Percentiles rank a stretch among this genome's conserved stretches.
Evolutionary conservation across 2,888 invertebrate genomes (phyloP).

Genomic region (Agrypnus murinus): DNA sequence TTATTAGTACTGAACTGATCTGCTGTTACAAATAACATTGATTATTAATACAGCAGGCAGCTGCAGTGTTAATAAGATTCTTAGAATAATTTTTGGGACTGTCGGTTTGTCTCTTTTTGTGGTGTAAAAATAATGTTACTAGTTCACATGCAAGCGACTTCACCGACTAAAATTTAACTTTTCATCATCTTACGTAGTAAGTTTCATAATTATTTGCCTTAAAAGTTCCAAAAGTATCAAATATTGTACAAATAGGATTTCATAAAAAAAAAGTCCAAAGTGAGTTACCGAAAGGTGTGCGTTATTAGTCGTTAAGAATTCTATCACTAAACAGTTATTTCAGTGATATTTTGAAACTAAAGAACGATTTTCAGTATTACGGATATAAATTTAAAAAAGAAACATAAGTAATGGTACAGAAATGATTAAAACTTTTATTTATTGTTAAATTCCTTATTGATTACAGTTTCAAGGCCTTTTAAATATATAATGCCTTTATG

Average conservation of each 20-base stretch:
- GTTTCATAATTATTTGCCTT: conserved; percentile 31
- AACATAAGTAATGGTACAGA: too few species aligned
- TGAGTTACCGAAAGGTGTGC: conserved; percentile 4
- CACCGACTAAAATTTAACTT: conserved; percentile 27
- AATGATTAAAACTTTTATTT: too few species aligned
- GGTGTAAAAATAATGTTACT: conserved; percentile 55
- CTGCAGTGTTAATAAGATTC: conserved; percentile 30
- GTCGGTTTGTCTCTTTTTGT: conserved; percentile 47
- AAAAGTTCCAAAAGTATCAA: conserved; percentile 43
- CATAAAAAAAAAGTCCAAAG: too few species aligned
- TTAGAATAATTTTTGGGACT: conserved; percentile 45
- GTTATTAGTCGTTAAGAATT: background rate
- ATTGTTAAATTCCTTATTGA: too few species aligned
- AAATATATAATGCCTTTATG: too few species aligned
- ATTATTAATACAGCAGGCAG: conserved; percentile 29
- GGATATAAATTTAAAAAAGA: too few species aligned
- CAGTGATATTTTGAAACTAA: too few species aligned
- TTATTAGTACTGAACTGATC: conserved; percentile 20
- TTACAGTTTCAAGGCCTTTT: too few species aligned
- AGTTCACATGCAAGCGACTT: conserved; percentile 52
- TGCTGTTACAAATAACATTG: conserved; percentile 25
- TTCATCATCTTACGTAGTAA: conserved; percentile 25
- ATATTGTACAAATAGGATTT: conserved; percentile 17
- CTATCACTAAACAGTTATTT: too few species aligned
- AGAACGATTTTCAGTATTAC: too few species aligned